These are phyloP conservation scores for Paratilapia polleni DNA, from an alignment of 2,113 vertebrate species.

Conservation along the genomic window DNA sequence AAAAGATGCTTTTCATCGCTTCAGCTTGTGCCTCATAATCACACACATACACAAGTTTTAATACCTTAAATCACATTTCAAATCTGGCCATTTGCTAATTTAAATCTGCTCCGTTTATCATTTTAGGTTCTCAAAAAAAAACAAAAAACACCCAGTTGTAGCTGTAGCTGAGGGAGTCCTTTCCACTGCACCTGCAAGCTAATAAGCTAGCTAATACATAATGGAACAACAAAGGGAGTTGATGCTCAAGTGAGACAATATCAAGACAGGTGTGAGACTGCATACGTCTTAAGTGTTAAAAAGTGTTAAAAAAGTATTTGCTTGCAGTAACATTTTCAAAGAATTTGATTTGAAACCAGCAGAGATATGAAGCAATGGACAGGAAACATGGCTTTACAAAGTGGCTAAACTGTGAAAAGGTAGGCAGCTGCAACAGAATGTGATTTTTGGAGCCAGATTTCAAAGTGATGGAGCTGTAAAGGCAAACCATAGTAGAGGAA, in stretches of 20 bases:
- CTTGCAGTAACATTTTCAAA: background rate
- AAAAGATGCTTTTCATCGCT: background rate
- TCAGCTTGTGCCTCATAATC: background rate
- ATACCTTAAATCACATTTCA: background rate
- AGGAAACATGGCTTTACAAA: background rate
- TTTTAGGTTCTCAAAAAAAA: background rate
- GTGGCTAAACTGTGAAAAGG: background rate
- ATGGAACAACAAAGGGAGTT: background rate
- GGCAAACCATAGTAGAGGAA: background rate
- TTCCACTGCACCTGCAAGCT: background rate
- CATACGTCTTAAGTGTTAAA: too few species aligned
- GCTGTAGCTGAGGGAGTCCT: background rate
- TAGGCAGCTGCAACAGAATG: background rate
- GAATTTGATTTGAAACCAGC: background rate
- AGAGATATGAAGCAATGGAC: background rate
- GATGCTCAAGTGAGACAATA: background rate
- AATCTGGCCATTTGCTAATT: fast-evolving
- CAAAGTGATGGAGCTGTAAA: background rate
- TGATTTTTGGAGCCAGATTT: background rate
- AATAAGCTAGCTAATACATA: background rate
- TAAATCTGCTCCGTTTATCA: background rate
- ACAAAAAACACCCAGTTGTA: too few species aligned
- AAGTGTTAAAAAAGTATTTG: background rate
- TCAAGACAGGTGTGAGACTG: too few species aligned
- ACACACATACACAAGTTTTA: background rate